Conservation (phyloP, 1,140 invertebrate species). For the Hyphantria cunea region DNA sequence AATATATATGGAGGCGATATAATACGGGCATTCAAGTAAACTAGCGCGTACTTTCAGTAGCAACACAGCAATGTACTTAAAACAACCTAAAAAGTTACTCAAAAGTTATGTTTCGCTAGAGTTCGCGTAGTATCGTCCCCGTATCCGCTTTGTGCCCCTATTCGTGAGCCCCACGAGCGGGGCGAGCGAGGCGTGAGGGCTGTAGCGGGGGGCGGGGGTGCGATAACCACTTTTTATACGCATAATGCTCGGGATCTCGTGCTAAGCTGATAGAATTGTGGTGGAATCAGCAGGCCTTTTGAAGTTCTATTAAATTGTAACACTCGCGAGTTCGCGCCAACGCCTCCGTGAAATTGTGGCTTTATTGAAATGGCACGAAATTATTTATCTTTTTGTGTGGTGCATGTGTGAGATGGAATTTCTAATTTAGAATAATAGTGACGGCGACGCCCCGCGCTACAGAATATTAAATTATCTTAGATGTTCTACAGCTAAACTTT, state of each 20-base stretch:
- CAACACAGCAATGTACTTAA: slow-evolving; percentile 46
- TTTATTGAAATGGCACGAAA: too few species aligned
- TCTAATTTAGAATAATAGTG: too few species aligned
- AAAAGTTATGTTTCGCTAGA: slow-evolving; percentile 37
- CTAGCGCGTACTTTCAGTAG: slow-evolving; percentile 22
- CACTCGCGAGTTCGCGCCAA: too few species aligned
- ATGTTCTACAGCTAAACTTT: too few species aligned
- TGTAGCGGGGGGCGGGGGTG: slow-evolving; percentile 33
- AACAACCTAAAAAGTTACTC: slow-evolving; percentile 42
- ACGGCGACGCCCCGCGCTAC: too few species aligned
- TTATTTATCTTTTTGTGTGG: too few species aligned
- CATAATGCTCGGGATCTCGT: slow-evolving; percentile 75
- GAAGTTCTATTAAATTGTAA: slow-evolving; percentile 80
- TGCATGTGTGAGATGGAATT: too few species aligned
- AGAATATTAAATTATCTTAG: too few species aligned
- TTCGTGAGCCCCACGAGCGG: slow-evolving; percentile 30
- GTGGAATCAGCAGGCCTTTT: slow-evolving; percentile 76
- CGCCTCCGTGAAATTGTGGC: too few species aligned
- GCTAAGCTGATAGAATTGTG: slow-evolving; percentile 81
- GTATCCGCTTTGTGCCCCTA: slow-evolving; percentile 31
- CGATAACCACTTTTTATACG: slow-evolving; percentile 79
- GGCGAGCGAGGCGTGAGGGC: slow-evolving; percentile 29
- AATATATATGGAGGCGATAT: slow-evolving; percentile 22
- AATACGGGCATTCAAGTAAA: slow-evolving; percentile 20
- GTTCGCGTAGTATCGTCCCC: slow-evolving; percentile 36